phyloP scores from a whole-genome alignment of 2,113 vertebrate species.

The Oryzias woworae region DNA sequence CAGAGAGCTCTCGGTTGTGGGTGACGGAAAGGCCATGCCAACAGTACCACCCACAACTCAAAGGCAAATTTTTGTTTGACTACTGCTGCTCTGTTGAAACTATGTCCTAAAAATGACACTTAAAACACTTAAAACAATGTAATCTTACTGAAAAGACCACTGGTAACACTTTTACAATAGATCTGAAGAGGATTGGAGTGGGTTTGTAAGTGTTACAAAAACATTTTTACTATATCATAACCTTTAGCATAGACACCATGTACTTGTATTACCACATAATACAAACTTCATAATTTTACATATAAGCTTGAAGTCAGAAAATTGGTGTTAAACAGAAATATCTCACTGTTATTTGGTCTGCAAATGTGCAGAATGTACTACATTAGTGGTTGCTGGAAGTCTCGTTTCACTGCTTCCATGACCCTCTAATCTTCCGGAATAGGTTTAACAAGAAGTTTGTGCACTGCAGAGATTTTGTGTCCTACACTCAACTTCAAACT shows the following conservation, averaged over 20 bases:
- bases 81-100: too few species aligned
- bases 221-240: neutral
- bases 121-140: too few species aligned
- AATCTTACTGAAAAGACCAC: too few species aligned
- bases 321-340: neutral
- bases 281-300: neutral
- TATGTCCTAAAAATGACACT: too few species aligned
- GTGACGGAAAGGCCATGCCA: too few species aligned
- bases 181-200: too few species aligned
- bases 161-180: too few species aligned
- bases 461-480: neutral
- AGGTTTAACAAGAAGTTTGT: constrained; percentile 1
- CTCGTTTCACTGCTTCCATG: neutral
- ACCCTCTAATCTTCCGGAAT: neutral
- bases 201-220: too few species aligned
- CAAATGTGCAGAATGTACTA: neutral
- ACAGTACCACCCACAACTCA: too few species aligned
- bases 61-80: too few species aligned
- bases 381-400: neutral
- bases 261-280: neutral
- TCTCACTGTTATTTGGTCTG: neutral
- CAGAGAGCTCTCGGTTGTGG: too few species aligned
- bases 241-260: neutral
- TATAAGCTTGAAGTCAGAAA: neutral
- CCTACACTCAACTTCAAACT: neutral